Evolutionary conservation across 1,140 invertebrate species (phyloP).

Genomic region (Bombyx mandarina): DNA sequence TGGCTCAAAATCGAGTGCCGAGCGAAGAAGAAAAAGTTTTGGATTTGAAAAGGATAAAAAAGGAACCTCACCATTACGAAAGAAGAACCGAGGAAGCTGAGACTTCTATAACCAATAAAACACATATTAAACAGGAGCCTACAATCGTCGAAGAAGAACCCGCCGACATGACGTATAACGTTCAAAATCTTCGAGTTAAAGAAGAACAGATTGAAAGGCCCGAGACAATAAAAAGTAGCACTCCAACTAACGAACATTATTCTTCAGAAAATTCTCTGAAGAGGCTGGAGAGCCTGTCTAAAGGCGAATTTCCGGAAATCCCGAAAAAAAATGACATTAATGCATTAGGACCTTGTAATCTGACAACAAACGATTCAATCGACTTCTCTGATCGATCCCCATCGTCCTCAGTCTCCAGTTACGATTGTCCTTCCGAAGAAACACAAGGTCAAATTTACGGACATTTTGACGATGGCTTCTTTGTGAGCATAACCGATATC

Average conservation of each 20-base stretch:
- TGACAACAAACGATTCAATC: conserved; percentile 54
- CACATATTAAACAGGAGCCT: conserved; percentile 38
- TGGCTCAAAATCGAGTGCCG: conserved; percentile 20
- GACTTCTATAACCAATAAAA: conserved; percentile 7
- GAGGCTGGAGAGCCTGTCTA: conserved; percentile 85
- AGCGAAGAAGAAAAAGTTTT: conserved; percentile 29
- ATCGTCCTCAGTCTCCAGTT: conserved; percentile 73
- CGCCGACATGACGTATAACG: conserved; percentile 26
- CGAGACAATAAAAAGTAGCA: conserved; percentile 19
- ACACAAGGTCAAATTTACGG: conserved; percentile 75
- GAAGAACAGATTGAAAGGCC: conserved; percentile 37
- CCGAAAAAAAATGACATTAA: conserved; percentile 40
- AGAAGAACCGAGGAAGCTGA: conserved; percentile 6
- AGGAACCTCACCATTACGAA: conserved; percentile 28
- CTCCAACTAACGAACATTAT: conserved; percentile 32
- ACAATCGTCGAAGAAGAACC: conserved; percentile 40
- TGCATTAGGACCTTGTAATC: conserved; percentile 40
- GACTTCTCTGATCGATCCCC: conserved; percentile 72
- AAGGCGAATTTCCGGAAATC: conserved; percentile 79
- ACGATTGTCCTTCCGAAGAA: conserved; percentile 72
- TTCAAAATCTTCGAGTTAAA: conserved; percentile 48
- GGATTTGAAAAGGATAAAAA: conserved; percentile 59
- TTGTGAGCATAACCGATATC: conserved; percentile 82
- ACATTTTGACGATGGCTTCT: conserved; percentile 80
- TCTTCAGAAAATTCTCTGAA: conserved; percentile 78